Percentiles rank a stretch among this genome's conserved stretches.
These are phyloP conservation scores for Scyliorhinus canicula DNA, from an alignment of 2,797 vertebrate species.

Conservation along the genomic window DNA sequence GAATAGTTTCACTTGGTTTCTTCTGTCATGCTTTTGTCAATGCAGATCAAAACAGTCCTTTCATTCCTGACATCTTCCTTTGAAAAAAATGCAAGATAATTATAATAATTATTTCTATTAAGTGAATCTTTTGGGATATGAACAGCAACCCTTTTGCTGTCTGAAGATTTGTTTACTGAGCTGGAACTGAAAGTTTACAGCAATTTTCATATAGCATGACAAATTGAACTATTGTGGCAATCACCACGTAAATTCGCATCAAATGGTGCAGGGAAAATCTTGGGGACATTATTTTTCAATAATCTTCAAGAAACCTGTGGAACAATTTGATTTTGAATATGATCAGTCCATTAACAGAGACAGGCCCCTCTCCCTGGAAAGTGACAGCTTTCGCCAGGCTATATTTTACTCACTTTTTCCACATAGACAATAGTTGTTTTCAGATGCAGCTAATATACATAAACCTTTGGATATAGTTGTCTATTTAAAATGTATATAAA, in stretches of 20 bases:
- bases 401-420: neutral
- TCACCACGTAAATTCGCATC: neutral
- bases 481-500: neutral
- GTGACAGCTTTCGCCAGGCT: neutral
- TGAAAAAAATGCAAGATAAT: neutral
- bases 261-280: neutral
- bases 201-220: neutral
- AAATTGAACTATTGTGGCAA: neutral
- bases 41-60: neutral
- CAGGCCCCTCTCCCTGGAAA: neutral
- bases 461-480: neutral
- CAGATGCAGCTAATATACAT: neutral
- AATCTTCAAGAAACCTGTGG: neutral
- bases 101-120: slow-evolving; percentile 15
- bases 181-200: neutral
- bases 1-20: neutral
- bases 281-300: neutral
- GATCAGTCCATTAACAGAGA: neutral
- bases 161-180: neutral
- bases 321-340: neutral
- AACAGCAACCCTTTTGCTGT: neutral
- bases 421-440: neutral
- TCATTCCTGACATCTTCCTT: neutral
- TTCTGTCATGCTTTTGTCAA: neutral
- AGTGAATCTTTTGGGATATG: neutral